phyloP scores from a whole-genome alignment of 2,797 vertebrate genomes.

The Parotocinclus haroldoi region DNA sequence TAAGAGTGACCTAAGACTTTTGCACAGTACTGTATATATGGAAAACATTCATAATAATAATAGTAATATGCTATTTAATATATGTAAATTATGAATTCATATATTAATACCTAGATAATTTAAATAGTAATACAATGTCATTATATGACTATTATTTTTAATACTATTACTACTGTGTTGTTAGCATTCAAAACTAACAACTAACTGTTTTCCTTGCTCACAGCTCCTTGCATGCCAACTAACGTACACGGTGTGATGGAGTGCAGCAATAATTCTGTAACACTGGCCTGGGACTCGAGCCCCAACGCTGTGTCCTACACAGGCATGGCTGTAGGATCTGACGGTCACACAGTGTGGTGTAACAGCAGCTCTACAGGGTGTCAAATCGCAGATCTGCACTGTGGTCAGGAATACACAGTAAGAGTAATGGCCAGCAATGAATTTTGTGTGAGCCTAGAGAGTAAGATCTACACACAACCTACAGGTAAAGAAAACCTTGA shows the following conservation, averaged over 20 bases:
- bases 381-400: conserved; percentile 58
- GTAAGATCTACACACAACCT: conserved; percentile 43
- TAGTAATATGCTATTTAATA: no score
- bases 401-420: conserved; percentile 66
- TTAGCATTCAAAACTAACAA: not conserved
- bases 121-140: not conserved
- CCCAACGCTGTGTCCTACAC: conserved; percentile 62
- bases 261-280: conserved; percentile 57
- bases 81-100: no score
- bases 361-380: conserved; percentile 45
- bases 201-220: not conserved
- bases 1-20: no score
- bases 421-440: conserved; percentile 64
- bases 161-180: no score
- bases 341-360: conserved; percentile 59
- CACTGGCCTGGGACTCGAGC: conserved; percentile 63
- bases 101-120: not conserved
- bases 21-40: no score
- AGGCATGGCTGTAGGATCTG: conserved; percentile 55
- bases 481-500: conserved; percentile 63
- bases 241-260: conserved; percentile 51
- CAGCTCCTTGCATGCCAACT: conserved; percentile 71
- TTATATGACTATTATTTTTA: not conserved
- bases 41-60: no score
- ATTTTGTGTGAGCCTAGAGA: conserved; percentile 61